Evolutionary conservation across 1,140 invertebrate genomes (phyloP), one percentile per base, ranked within the genome.

Genomic region (Platyscapa corneri): DNA sequence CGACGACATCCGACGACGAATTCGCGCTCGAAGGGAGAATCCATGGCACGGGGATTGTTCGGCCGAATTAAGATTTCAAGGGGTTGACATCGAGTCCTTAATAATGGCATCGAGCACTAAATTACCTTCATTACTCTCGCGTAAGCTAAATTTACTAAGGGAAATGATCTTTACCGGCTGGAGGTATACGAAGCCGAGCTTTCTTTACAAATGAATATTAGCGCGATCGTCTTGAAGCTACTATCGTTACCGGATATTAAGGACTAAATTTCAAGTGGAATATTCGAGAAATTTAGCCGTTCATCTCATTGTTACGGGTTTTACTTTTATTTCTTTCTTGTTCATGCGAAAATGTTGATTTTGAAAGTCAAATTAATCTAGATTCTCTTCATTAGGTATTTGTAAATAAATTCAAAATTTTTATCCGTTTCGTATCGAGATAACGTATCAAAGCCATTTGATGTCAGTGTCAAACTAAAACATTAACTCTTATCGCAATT

Each of bases 11-110:
- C n/a, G n/a, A 34, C 7, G 64, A 32, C 65, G 18, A 49, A 32
- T 32, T 49, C 32, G 20, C n/a, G 23, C 56, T 56, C 12, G 60
- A 42, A 14, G 27, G 46, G 32, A 16, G 53, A 76, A 18, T 49
- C 6, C 27, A n/a, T 14, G 42, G 32, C 18, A 30, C 14, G 81
- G 49, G 46, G 49, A 74, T 49, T 56, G 20, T 12, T 78, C 56
- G 30, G 53, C 30, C 46, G 7, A 74, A 32, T 53, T 27, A 76
- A 37, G 72, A 46, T 37, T 14, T 42, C 70, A 64, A 83, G 34
- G 81, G 72, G 56, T 56, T 83, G 39, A 34, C 30, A 67, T 67
- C 65, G 34, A 1, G 12, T 53, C 23, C 74, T 82, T 30, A 82
- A 56, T 75, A 39, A 46, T 12, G 34, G 27, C 23, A 56, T 82